These are phyloP conservation scores for Drosophila subquinaria DNA, from an alignment of 2,888 invertebrate species.

Conservation along the genomic window DNA sequence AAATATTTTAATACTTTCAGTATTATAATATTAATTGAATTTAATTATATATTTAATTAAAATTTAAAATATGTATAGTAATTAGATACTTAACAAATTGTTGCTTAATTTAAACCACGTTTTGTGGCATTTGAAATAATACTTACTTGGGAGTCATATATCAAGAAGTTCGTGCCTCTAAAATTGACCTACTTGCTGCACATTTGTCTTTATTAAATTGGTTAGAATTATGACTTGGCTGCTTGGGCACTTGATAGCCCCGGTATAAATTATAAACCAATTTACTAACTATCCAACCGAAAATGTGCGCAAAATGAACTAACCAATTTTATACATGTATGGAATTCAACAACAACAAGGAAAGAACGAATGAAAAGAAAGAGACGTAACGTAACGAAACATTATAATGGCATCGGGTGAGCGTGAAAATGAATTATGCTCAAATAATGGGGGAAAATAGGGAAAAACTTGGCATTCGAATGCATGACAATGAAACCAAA, in stretches of 20 bases:
- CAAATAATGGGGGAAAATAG: slow-evolving; percentile 12
- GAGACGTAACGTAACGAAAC: slow-evolving; percentile 43
- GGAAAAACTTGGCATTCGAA: slow-evolving; percentile 41
- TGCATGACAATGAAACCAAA: slow-evolving; percentile 53
- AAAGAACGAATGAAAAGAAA: neutral
- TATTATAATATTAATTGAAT: neutral
- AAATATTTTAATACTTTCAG: neutral
- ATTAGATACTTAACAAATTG: neutral
- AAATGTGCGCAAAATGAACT: slow-evolving; percentile 74
- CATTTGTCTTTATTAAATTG: slow-evolving; percentile 76
- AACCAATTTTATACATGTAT: slow-evolving; percentile 52
- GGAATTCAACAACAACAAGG: slow-evolving; percentile 15
- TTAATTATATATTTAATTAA: neutral
- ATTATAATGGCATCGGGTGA: slow-evolving; percentile 58
- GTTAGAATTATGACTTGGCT: slow-evolving; percentile 60
- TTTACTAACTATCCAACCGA: slow-evolving; percentile 68
- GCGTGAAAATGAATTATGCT: slow-evolving; percentile 70
- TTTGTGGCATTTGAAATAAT: neutral
- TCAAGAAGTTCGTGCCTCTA: slow-evolving; percentile 13
- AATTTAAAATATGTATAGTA: neutral
- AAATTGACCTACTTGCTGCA: slow-evolving; percentile 63
- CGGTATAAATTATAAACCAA: slow-evolving; percentile 78
- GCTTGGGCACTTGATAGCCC: slow-evolving; percentile 43
- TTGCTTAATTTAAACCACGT: slow-evolving; percentile 4
- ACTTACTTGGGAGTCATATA: neutral